Conservation (phyloP, 2,113 vertebrate species). For the Candoia aspera region DNA sequence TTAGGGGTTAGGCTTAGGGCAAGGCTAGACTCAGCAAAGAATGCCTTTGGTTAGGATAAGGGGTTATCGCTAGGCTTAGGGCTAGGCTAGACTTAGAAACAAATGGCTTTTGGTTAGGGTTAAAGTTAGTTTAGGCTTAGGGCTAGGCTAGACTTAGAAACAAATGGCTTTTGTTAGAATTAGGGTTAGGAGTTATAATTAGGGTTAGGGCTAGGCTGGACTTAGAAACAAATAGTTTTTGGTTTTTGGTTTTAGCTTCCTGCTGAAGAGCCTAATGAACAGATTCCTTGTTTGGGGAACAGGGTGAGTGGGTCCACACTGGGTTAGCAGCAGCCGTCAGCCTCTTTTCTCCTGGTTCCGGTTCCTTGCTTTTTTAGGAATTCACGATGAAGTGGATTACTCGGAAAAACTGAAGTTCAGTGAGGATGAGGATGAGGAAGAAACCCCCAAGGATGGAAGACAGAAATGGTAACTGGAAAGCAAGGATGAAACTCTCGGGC, state of each 20-base stretch:
- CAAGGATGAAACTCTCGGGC: background rate
- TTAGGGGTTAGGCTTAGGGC: too few species aligned
- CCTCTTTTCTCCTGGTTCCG: background rate
- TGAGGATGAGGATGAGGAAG: conserved; percentile 96
- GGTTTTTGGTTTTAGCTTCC: background rate
- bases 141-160: too few species aligned
- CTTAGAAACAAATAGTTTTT: background rate
- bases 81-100: too few species aligned
- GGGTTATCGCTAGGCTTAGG: too few species aligned
- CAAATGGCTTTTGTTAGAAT: too few species aligned
- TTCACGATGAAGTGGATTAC: conserved; percentile 98
- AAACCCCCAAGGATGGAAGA: conserved; percentile 82
- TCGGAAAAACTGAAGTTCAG: conserved; percentile 97
- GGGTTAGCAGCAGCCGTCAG: background rate
- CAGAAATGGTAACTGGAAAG: conserved; percentile 83
- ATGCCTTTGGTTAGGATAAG: too few species aligned
- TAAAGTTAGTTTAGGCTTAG: too few species aligned
- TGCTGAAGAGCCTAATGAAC: background rate
- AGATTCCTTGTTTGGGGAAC: background rate
- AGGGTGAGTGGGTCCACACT: background rate
- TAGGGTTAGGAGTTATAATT: too few species aligned
- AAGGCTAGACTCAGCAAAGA: too few species aligned
- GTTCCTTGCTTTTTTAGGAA: conserved; percentile 71
- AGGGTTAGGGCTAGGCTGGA: background rate
- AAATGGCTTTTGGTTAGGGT: too few species aligned